A percentile compares a stretch with the other conserved stretches of the same genome.
These are phyloP conservation scores for Drosophila varians DNA, from an alignment of 1,140 invertebrate species.

Conservation along the genomic window DNA sequence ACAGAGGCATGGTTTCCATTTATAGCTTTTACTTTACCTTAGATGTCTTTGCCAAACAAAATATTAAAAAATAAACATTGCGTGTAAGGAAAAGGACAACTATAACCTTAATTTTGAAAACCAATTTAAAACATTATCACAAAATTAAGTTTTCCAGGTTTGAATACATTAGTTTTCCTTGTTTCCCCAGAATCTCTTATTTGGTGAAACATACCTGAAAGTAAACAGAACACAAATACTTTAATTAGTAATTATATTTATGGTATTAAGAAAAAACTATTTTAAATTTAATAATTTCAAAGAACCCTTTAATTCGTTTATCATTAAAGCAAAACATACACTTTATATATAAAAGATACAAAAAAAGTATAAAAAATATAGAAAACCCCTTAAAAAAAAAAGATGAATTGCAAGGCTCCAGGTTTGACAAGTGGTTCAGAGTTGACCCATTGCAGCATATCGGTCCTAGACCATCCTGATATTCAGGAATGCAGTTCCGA, in stretches of 20 bases:
- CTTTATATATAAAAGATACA: not conserved
- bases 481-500: not conserved
- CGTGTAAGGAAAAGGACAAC: too few species aligned
- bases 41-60: too few species aligned
- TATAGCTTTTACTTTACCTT: too few species aligned
- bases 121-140: too few species aligned
- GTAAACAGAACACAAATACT: not conserved
- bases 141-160: too few species aligned
- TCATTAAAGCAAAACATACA: not conserved
- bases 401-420: not conserved
- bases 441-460: not conserved
- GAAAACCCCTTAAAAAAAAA: not conserved
- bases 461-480: not conserved
- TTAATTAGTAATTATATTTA: not conserved
- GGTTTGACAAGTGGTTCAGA: not conserved
- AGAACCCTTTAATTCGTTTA: not conserved
- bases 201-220: conserved; percentile 60
- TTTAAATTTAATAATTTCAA: too few species aligned
- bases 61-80: too few species aligned
- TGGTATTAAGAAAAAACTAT: too few species aligned
- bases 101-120: too few species aligned
- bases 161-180: not conserved
- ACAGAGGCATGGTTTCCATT: conserved; percentile 10
- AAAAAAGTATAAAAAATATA: not conserved
- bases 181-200: conserved; percentile 14